Conservation (phyloP, 1,140 invertebrate species). For the Papilio xuthus region DNA sequence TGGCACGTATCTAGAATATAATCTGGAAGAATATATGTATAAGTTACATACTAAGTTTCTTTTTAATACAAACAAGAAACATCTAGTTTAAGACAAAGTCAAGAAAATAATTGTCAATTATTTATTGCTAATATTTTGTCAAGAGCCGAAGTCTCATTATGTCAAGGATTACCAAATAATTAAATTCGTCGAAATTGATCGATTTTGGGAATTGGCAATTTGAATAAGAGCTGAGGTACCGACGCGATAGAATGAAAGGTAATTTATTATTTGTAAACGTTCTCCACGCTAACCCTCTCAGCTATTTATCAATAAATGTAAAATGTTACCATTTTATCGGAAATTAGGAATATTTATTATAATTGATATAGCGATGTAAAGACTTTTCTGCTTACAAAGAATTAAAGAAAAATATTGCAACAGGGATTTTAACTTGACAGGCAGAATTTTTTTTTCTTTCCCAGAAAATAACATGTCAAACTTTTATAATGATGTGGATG, state of each 20-base stretch:
- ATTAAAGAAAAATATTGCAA: background rate
- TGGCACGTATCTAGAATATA: too few relatives aligned
- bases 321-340: background rate
- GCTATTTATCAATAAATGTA: background rate
- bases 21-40: too few relatives aligned
- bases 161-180: background rate
- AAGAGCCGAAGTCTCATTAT: background rate
- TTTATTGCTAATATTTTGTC: too few relatives aligned
- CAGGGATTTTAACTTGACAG: background rate
- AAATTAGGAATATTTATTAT: background rate
- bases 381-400: too few relatives aligned
- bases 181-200: background rate
- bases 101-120: too few relatives aligned
- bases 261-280: constrained; percentile 5
- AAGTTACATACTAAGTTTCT: too few relatives aligned
- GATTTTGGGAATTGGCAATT: background rate
- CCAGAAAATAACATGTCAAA: background rate
- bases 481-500: background rate
- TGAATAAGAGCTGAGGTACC: background rate
- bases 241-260: background rate
- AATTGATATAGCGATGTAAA: background rate
- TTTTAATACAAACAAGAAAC: too few relatives aligned
- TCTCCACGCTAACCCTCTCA: background rate
- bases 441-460: background rate
- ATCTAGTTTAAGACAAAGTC: too few relatives aligned